phyloP scores from a whole-genome alignment of 2,888 invertebrate species.

The Melinaea marsaeus region DNA sequence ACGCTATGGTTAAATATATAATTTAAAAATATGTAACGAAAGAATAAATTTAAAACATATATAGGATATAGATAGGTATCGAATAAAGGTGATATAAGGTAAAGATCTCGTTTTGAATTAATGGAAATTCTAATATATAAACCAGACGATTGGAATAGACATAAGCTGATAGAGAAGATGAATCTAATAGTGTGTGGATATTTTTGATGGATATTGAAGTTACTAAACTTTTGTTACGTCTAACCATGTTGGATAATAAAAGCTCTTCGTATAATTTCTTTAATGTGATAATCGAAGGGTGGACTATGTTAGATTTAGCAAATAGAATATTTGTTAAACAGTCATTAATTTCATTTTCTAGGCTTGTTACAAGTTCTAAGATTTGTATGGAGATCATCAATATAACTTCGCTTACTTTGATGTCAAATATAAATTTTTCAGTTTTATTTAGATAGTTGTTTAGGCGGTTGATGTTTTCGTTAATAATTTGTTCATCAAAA shows the following conservation, averaged over 20 bases:
- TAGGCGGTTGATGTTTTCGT: conserved; percentile 30
- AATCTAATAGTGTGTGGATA: too few species aligned
- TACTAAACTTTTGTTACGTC: conserved; percentile 24
- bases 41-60: too few species aligned
- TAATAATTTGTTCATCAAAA: too few species aligned
- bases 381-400: conserved; percentile 30
- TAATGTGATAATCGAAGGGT: too few species aligned
- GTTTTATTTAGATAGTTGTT: conserved; percentile 30
- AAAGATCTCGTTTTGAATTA: conserved; percentile 33
- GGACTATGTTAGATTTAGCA: not conserved
- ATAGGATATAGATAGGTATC: conserved; percentile 28
- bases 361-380: conserved; percentile 23
- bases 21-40: too few species aligned
- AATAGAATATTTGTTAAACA: conserved; percentile 28
- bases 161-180: conserved; percentile 15
- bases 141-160: conserved; percentile 35
- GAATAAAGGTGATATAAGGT: conserved; percentile 37
- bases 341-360: conserved; percentile 36
- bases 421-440: conserved; percentile 29
- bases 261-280: conserved; percentile 17
- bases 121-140: conserved; percentile 36
- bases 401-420: conserved; percentile 34
- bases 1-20: too few species aligned
- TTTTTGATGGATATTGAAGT: conserved; percentile 24
- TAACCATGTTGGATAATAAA: conserved; percentile 30